Evolutionary conservation across 2,797 vertebrate genomes (phyloP).

Genomic region (Fistularia tabacaria): DNA sequence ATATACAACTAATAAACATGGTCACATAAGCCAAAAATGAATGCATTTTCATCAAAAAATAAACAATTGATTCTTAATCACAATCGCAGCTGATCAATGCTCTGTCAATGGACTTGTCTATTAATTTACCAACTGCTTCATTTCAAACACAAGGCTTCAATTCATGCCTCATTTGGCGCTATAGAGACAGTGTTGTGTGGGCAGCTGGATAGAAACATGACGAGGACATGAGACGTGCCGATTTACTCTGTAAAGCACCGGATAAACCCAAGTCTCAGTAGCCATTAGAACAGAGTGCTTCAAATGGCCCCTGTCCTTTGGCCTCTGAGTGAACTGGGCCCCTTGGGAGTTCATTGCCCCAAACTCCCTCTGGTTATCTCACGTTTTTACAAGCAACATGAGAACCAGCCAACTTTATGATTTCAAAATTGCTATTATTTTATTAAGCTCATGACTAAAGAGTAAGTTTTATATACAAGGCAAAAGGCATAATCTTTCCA

Average conservation of each 20-base stretch:
- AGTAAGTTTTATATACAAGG: constrained; percentile 20
- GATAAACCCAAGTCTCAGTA: constrained; percentile 25
- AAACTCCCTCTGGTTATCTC: constrained; percentile 57
- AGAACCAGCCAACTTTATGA: constrained; percentile 40
- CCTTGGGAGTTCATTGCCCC: constrained; percentile 48
- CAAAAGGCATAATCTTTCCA: constrained; percentile 24
- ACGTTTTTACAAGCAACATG: constrained; percentile 54
- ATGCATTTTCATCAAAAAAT: too few species aligned
- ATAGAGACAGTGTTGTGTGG: constrained; percentile 59
- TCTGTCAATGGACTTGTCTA: constrained; percentile 10
- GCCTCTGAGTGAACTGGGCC: constrained; percentile 66
- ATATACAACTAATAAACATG: too few species aligned
- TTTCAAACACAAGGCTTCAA: constrained; percentile 33
- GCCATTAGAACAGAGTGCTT: constrained; percentile 56
- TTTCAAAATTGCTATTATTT: constrained; percentile 25
- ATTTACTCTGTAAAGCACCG: constrained; percentile 24
- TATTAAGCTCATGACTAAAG: constrained; percentile 21
- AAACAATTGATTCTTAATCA: too few species aligned
- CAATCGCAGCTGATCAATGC: constrained; percentile 9
- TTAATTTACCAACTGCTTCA: constrained; percentile 12
- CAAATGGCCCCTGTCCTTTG: constrained; percentile 62
- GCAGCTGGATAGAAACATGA: constrained; percentile 47
- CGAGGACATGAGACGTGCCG: constrained; percentile 43
- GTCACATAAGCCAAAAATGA: too few species aligned
- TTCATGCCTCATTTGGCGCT: constrained; percentile 30